A percentile compares a stretch with the other conserved stretches of the same genome.
Conservation (phyloP, 2,888 invertebrate species). For the Drosophila lacicola region DNA sequence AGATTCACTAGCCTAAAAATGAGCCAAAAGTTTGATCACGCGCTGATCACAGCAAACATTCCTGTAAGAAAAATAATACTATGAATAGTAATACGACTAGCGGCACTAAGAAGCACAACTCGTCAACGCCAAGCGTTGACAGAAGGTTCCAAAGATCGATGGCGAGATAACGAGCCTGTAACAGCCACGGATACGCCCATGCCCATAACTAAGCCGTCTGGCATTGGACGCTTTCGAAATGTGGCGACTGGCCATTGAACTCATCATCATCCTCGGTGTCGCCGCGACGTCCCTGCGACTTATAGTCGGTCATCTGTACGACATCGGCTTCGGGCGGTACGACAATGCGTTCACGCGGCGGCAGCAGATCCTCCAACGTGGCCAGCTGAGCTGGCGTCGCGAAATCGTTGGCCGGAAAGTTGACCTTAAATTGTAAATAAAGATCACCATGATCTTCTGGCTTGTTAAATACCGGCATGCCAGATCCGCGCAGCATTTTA, state of each 20-base stretch:
- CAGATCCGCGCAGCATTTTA: conserved; percentile 92
- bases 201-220: conserved; percentile 78
- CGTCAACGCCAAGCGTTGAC: conserved; percentile 61
- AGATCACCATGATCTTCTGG: conserved; percentile 95
- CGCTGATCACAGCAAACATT: conserved; percentile 70
- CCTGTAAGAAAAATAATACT: conserved; percentile 74
- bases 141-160: conserved; percentile 57
- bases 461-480: conserved; percentile 95
- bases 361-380: conserved; percentile 90
- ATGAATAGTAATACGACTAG: conserved; percentile 72
- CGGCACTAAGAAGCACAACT: conserved; percentile 71
- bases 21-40: conserved; percentile 49
- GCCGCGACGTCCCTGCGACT: conserved; percentile 85
- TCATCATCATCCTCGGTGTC: conserved; percentile 76
- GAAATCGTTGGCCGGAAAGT: conserved; percentile 94
- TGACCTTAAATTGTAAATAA: conserved; percentile 93
- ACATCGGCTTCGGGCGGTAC: conserved; percentile 94
- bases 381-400: conserved; percentile 88
- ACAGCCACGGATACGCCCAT: conserved; percentile 60
- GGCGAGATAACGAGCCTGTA: conserved; percentile 58
- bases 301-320: conserved; percentile 92
- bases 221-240: conserved; percentile 80
- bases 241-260: conserved; percentile 59
- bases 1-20: conserved; percentile 11
- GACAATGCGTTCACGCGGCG: conserved; percentile 89